A percentile compares a stretch with the other conserved stretches of the same genome.
These are phyloP conservation scores for Triplophysa dalaica DNA, from an alignment of 2,113 vertebrate genomes.

Conservation along the genomic window DNA sequence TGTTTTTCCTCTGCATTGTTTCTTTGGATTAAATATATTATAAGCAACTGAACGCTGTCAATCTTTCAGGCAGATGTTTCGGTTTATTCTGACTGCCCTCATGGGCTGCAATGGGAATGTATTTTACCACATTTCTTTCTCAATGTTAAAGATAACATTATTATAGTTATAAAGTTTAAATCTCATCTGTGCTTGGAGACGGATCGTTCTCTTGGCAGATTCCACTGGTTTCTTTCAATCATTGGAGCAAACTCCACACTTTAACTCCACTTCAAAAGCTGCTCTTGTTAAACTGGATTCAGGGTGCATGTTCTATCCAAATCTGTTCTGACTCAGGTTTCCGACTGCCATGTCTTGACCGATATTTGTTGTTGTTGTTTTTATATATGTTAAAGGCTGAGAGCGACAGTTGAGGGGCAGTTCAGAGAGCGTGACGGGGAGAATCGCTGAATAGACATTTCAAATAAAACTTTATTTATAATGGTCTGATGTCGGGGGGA, in stretches of 20 bases:
- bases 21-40: conserved; percentile 48
- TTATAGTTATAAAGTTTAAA: conserved; percentile 10
- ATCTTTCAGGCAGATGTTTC: conserved; percentile 43
- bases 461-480: conserved; percentile 56
- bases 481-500: neutral
- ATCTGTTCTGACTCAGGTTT: conserved; percentile 54
- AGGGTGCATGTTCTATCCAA: conserved; percentile 52
- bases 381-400: conserved; percentile 20
- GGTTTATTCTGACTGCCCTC: conserved; percentile 37
- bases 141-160: conserved; percentile 28
- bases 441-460: conserved; percentile 54
- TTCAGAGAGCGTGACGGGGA: conserved; percentile 29
- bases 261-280: conserved; percentile 46
- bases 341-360: conserved; percentile 44
- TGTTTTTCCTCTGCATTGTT: conserved; percentile 36
- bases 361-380: conserved; percentile 11
- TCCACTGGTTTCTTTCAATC: conserved; percentile 25
- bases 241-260: conserved; percentile 31
- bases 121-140: conserved; percentile 36
- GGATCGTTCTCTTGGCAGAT: conserved; percentile 21
- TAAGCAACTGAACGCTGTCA: conserved; percentile 34
- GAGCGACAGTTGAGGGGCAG: conserved; percentile 17
- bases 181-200: conserved; percentile 21
- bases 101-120: conserved; percentile 50
- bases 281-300: conserved; percentile 47